Conservation (phyloP, 1,140 invertebrate species). For the Leptopilina boulardi region DNA sequence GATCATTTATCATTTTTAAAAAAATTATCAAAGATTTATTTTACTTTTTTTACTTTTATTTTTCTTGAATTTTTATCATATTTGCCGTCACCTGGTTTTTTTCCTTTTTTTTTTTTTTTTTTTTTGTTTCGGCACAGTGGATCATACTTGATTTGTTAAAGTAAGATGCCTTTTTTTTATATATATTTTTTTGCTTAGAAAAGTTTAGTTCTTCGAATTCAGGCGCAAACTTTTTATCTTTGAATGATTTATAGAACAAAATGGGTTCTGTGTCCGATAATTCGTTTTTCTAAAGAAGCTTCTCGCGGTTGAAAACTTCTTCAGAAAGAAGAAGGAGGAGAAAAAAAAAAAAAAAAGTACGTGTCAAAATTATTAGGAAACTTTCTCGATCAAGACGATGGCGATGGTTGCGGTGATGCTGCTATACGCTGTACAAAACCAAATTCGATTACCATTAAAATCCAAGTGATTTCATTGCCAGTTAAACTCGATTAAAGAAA, state of each 20-base stretch:
- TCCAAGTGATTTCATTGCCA: conserved; percentile 6
- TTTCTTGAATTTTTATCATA: too few relatives aligned
- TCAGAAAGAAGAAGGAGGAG: not conserved
- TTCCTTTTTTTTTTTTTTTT: too few relatives aligned
- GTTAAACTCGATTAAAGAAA: not conserved
- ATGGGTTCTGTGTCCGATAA: conserved; percentile 18
- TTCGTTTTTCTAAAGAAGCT: not conserved
- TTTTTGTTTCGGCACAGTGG: not conserved
- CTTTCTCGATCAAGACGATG: conserved; percentile 18
- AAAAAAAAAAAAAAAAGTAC: not conserved
- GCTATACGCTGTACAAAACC: not conserved
- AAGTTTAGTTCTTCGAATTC: not conserved
- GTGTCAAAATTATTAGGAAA: conserved; percentile 31
- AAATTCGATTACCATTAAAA: conserved; percentile 7
- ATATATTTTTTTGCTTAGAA: not conserved
- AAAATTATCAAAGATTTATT: too few relatives aligned
- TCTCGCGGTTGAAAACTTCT: not conserved
- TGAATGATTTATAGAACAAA: conserved; percentile 18
- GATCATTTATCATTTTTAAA: too few relatives aligned
- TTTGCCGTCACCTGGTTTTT: too few relatives aligned
- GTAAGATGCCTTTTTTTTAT: not conserved
- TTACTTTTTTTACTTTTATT: too few relatives aligned
- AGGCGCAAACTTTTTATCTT: conserved; percentile 2
- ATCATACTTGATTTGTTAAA: conserved; percentile 7
- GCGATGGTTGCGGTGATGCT: too few relatives aligned